These are phyloP conservation scores for Aphelinus certus DNA, from an alignment of 1,140 invertebrate species.

Conservation along the genomic window DNA sequence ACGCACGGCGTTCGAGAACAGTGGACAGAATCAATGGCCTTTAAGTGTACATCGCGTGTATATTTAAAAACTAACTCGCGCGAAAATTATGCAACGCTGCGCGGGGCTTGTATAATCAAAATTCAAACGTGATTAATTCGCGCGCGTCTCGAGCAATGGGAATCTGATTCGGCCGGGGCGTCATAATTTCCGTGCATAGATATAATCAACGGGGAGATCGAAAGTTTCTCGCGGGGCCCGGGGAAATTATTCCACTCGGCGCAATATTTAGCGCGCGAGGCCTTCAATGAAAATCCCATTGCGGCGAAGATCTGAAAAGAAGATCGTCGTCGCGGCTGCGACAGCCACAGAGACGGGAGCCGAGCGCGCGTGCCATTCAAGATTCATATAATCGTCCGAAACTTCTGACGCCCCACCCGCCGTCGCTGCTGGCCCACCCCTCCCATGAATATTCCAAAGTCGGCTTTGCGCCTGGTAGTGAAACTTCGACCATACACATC, in stretches of 20 bases:
- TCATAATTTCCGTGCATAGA: constrained; percentile 1
- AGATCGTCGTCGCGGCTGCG: not conserved
- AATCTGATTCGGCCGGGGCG: no score
- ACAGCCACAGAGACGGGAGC: no score
- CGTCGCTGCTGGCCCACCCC: not conserved
- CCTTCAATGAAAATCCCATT: constrained; percentile 11
- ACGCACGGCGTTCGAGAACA: no score
- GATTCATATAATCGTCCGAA: constrained; percentile 27
- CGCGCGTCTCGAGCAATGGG: no score
- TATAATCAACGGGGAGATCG: not conserved
- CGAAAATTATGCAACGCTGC: no score
- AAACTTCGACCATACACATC: not conserved
- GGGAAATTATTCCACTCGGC: constrained; percentile 9
- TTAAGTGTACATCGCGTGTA: no score
- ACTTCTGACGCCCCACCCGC: not conserved
- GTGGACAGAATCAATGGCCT: no score
- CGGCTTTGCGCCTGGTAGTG: not conserved
- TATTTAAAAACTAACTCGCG: no score
- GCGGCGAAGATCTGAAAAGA: constrained; percentile 18
- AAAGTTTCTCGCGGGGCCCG: not conserved
- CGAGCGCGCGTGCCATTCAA: constrained; percentile 9
- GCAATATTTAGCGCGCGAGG: constrained; percentile 19
- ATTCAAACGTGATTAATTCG: no score
- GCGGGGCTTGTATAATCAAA: no score
- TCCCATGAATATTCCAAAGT: constrained; percentile 17